Base-by-base conservation (phyloP, 2,113 vertebrate genomes). In the Mus spicilegus region DNA sequence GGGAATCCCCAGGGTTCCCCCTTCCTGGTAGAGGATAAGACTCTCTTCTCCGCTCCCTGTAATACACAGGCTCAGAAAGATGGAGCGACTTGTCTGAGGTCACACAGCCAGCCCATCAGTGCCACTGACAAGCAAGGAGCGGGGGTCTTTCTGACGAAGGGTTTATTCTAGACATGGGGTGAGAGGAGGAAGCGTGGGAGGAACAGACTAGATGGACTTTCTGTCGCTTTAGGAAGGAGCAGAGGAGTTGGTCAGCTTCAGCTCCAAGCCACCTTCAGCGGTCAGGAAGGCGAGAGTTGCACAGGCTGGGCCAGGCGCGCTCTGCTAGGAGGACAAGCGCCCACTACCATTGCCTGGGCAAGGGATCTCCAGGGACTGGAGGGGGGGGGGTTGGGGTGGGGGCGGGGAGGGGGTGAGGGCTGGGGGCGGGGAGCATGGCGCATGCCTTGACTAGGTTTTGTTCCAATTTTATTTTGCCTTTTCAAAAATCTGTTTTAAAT, bases 401-500 rank as follows among this genome's bases (percentile, higher is more conserved):
- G n/a, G 81, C 19, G 93, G 76, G 61, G 61, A 13, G 11, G 28
- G 77, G 30, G 82, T 39, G 89, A 75, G 89, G n/a, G 85, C 56
- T 2, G 89, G 87, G 91, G 33, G 42, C 1, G n/a, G 95, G 51
- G 39, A 86, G 87, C 26, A 51, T 84, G 95, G 97, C 67, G 89
- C 61, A 88, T 54, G 95, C 70, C 87, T 96, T 56, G 12, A 22
- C 13, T 72, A n/a, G 91, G 70, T 84, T 95, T 82, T 51, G 90
- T 90, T 98, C 97, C 96, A 91, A 67, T 75, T 96, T 96, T 90
- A 93, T 96, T 97, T 91, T 73, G 96, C 84, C 72, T 95, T 95
- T 96, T 94, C 70, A 91, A 95, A 97, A 97, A 98, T 97, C 91
- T 98, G 97, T 97, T 98, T 98, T 72, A n/a, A 98, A 98, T 97